These are phyloP conservation scores for Acrossocheilus wenchowensis DNA, from an alignment of 2,797 vertebrate species.

Conservation along the genomic window DNA sequence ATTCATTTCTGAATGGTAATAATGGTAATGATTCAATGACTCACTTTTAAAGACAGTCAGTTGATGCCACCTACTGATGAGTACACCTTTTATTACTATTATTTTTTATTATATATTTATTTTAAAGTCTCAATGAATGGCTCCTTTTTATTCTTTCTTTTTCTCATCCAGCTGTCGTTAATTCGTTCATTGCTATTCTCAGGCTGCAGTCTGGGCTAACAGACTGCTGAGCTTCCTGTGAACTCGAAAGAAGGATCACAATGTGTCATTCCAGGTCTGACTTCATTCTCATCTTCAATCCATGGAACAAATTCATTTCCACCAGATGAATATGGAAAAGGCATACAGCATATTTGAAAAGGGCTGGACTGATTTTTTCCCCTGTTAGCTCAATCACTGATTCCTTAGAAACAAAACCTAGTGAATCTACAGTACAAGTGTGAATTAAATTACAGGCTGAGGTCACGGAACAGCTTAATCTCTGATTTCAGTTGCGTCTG, in stretches of 20 bases:
- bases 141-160: constrained; percentile 34
- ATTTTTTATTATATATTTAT: neutral
- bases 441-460: constrained; percentile 27
- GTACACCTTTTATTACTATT: neutral
- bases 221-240: constrained; percentile 34
- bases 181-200: constrained; percentile 31
- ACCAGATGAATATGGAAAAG: constrained; percentile 26
- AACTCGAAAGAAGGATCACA: constrained; percentile 48
- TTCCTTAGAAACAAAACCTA: constrained; percentile 29
- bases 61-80: neutral
- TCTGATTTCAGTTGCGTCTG: constrained; percentile 34
- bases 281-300: constrained; percentile 35
- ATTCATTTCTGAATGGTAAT: neutral
- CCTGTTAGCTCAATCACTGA: neutral
- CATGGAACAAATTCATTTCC: constrained; percentile 23
- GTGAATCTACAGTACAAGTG: constrained; percentile 33
- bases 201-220: constrained; percentile 34
- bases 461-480: constrained; percentile 51
- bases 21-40: constrained; percentile 3
- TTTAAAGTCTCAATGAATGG: neutral
- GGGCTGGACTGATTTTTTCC: neutral
- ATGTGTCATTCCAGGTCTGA: constrained; percentile 39
- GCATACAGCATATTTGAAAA: neutral
- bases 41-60: neutral
- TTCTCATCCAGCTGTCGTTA: constrained; percentile 52